Base-by-base conservation (phyloP, 2,888 invertebrate genomes). In the Trachelus tabidus region DNA sequence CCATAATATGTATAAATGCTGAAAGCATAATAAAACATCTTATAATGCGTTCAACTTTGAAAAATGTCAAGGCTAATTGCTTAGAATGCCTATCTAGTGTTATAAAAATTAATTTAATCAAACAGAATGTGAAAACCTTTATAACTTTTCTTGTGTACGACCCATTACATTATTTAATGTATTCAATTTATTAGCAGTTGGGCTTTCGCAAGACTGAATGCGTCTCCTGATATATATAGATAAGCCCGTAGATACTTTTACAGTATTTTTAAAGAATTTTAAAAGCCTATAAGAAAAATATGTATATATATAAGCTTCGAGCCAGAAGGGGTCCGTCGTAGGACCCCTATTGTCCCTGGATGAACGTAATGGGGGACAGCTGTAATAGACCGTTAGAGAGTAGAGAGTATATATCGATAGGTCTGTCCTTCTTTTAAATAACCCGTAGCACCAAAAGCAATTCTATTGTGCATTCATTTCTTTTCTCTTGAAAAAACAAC, bases 361-460 rank as follows among this genome's bases (percentile, higher is more conserved):
- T 35, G 12, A 74, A 35, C 74, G 34, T 81, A 85, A 84, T 83
- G 78, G 82, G 85, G 87, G 87, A 87, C 88, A 88, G 88, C 89
- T 88, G 88, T 83, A 34, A 78, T 73, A 74, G 81, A 86, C 88
- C 89, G 88, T 88, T 88, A 88, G 71, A 71, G 12, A 56, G 23
- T 56, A 56, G 23, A 56, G 23, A 23, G 56, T 56, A 56, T 23
- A 15, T 23, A 56, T 23, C 56, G 23, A 23, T 56, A 56, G 23
- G 56, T 23, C 56, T 23, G 56, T 23, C 23, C 56, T 56, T 40
- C 12, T 40, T 56, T 56, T 56, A 56, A 23, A 56, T 56, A 56
- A 23, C 56, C 9, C 56, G 23, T 23, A 56, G 56, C 23, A 23
- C 9, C 23, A 23, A 56, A 56, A 9, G 23, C 9, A 56, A 23